phyloP scores from a whole-genome alignment of 1,140 invertebrate species.

The Helicoverpa zea region DNA sequence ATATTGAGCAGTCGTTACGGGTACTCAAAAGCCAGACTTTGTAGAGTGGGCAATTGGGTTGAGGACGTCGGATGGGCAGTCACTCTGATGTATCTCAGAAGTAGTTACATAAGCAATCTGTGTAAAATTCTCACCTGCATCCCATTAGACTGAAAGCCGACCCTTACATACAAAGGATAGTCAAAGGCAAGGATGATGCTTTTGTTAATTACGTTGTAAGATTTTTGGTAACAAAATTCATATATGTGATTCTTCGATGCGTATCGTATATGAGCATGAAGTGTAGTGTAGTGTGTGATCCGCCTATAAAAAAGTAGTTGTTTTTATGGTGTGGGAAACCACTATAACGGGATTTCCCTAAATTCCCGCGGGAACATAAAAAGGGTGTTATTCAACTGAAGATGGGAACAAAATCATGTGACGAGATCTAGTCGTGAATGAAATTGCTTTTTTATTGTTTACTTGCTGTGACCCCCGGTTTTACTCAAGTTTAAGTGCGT shows the following conservation, averaged over 20 bases:
- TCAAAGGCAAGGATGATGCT: too few species aligned
- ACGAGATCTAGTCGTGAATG: conserved; percentile 13
- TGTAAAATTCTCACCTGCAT: too few species aligned
- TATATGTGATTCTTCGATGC: neutral
- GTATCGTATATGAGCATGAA: neutral
- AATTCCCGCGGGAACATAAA: conserved; percentile 25
- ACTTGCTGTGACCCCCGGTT: too few species aligned
- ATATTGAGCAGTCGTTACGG: too few species aligned
- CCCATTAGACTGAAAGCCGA: too few species aligned
- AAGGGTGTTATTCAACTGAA: conserved; percentile 20
- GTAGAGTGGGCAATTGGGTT: too few species aligned
- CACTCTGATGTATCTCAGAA: neutral
- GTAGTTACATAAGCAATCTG: neutral
- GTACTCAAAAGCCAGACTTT: too few species aligned
- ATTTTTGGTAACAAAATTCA: neutral
- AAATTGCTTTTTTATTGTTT: conserved; percentile 15
- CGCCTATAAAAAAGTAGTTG: neutral
- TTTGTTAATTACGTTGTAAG: too few species aligned
- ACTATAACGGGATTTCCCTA: conserved; percentile 28
- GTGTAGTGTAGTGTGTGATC: too few species aligned
- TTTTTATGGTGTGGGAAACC: conserved; percentile 28
- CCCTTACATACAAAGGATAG: too few species aligned
- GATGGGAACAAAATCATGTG: conserved; percentile 17
- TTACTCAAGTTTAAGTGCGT: too few species aligned
- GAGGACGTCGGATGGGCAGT: too few species aligned